Conservation (phyloP, 2,797 vertebrate species). For the Fistularia commersonii region DNA sequence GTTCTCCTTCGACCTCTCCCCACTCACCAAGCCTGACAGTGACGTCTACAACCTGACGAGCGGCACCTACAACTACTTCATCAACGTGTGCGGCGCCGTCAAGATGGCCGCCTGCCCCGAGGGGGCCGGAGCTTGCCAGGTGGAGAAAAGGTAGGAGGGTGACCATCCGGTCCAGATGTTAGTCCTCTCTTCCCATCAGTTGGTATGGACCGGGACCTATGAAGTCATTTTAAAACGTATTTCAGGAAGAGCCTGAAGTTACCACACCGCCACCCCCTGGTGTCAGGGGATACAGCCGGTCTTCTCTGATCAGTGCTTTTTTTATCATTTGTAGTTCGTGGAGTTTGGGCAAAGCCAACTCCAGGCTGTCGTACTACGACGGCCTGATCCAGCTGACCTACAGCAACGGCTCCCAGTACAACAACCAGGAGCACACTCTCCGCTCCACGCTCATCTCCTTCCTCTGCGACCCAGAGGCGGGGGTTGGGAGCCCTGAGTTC, state of each 20-base stretch:
- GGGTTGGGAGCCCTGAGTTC: conserved; percentile 84
- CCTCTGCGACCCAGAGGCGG: conserved; percentile 84
- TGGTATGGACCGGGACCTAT: too few relatives aligned
- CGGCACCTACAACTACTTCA: conserved; percentile 77
- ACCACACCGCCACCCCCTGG: too few relatives aligned
- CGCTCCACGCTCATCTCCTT: conserved; percentile 89
- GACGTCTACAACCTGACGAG: conserved; percentile 71
- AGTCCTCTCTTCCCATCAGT: too few relatives aligned
- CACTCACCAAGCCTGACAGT: conserved; percentile 73
- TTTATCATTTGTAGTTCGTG: conserved; percentile 58
- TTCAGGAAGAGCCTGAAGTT: too few relatives aligned
- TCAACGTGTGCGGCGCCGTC: conserved; percentile 85
- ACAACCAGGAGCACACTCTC: conserved; percentile 75
- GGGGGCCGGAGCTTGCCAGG: conserved; percentile 86
- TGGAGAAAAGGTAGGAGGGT: conserved; percentile 62
- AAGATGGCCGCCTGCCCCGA: conserved; percentile 58
- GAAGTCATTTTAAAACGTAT: too few relatives aligned
- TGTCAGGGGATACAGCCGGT: too few relatives aligned
- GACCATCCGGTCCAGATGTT: too few relatives aligned
- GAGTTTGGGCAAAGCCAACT: conserved; percentile 84
- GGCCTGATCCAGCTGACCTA: conserved; percentile 92
- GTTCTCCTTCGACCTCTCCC: conserved; percentile 87
- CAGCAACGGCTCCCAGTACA: conserved; percentile 84
- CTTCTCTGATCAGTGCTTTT: not conserved
- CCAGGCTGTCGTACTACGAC: conserved; percentile 87